phyloP scores from a whole-genome alignment of 2,888 invertebrate species.

The Leptinotarsa tumamoca region DNA sequence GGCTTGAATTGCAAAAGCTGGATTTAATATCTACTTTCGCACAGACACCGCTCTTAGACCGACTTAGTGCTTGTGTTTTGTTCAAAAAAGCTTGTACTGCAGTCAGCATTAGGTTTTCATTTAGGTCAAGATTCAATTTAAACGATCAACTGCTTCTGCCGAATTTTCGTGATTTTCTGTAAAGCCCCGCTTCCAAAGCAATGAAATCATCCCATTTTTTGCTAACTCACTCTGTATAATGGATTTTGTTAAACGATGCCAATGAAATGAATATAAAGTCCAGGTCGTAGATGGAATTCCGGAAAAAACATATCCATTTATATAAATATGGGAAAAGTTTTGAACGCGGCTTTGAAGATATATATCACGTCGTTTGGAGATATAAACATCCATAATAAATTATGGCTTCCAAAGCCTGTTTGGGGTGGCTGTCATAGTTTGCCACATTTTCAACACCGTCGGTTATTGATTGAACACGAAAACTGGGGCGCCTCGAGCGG shows the following conservation, averaged over 20 bases:
- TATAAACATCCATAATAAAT: conserved; percentile 57
- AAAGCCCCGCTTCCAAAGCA: too few species aligned
- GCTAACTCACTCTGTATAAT: conserved; percentile 24
- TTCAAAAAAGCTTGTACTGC: too few species aligned
- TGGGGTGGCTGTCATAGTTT: conserved; percentile 42
- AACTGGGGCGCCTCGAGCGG: neutral
- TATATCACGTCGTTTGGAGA: conserved; percentile 54
- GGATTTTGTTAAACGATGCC: conserved; percentile 41
- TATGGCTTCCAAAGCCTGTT: conserved; percentile 54
- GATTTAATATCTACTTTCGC: too few species aligned
- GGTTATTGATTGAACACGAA: conserved; percentile 20
- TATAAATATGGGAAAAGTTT: conserved; percentile 52
- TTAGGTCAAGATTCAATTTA: too few species aligned
- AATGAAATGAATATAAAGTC: conserved; percentile 43
- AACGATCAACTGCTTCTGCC: too few species aligned
- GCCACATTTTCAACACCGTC: conserved; percentile 30
- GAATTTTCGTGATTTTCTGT: too few species aligned
- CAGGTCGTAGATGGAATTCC: conserved; percentile 35
- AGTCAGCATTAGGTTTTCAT: too few species aligned
- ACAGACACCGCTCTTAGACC: too few species aligned
- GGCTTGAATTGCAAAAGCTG: too few species aligned
- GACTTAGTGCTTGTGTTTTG: too few species aligned
- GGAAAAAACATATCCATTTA: conserved; percentile 50
- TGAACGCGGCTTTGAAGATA: conserved; percentile 53
- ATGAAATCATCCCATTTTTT: too few species aligned